Percentiles rank a stretch among this genome's conserved stretches.
phyloP scores from a whole-genome alignment of 2,113 vertebrate genomes.

The Daubentonia madagascariensis region DNA sequence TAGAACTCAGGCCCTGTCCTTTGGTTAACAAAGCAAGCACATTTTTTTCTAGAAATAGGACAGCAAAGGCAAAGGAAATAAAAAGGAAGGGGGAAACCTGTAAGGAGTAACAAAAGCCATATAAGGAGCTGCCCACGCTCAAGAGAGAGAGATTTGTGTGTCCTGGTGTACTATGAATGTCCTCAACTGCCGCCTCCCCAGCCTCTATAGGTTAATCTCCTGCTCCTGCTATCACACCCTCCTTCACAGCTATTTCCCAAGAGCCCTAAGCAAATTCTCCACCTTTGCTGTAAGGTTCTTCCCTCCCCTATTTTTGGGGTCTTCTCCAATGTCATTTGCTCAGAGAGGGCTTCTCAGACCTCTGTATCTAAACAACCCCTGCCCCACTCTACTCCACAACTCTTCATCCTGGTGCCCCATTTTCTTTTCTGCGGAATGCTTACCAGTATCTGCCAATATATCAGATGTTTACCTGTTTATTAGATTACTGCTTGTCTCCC shows the following conservation, averaged over 20 bases:
- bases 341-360: neutral
- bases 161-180: neutral
- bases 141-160: neutral
- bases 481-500: neutral
- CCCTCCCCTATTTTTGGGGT: neutral
- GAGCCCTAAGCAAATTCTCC: neutral
- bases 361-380: neutral
- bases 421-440: neutral
- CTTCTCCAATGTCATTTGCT: neutral
- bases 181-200: neutral
- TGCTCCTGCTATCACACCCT: neutral
- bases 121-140: neutral
- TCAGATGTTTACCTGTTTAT: neutral
- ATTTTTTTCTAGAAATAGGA: conserved; percentile 60
- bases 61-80: conserved; percentile 19
- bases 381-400: too few species aligned
- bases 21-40: conserved; percentile 43
- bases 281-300: neutral
- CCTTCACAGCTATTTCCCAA: neutral
- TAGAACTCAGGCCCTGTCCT: neutral
- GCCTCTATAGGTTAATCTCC: neutral
- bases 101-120: neutral
- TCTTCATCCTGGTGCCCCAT: neutral
- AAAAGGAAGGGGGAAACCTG: neutral
- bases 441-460: neutral